Conservation (phyloP, 2,113 vertebrate genomes). For the Lipophrys pholis region DNA sequence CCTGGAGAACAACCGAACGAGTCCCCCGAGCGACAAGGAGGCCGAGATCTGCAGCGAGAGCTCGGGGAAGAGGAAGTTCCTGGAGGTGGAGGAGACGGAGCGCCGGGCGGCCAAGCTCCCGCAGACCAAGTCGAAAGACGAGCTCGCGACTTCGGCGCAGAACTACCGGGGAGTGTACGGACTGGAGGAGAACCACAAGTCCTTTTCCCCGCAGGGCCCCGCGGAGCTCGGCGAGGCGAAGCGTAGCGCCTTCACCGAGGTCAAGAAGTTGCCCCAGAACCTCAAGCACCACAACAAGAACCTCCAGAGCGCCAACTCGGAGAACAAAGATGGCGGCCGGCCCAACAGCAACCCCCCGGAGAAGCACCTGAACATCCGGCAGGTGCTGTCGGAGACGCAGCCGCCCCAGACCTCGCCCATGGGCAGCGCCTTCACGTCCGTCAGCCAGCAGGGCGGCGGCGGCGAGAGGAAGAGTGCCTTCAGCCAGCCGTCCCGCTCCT, state of each 20-base stretch:
- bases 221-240: conserved; percentile 86
- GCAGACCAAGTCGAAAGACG: conserved; percentile 86
- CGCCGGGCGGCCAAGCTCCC: conserved; percentile 50
- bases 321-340: conserved; percentile 82
- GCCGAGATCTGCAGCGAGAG: conserved; percentile 85
- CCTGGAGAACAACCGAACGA: conserved; percentile 88
- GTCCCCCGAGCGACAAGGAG: conserved; percentile 82
- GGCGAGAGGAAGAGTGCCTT: conserved; percentile 93
- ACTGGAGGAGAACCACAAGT: conserved; percentile 87
- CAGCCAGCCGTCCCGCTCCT: conserved; percentile 90
- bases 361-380: conserved; percentile 83
- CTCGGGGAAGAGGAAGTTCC: conserved; percentile 87
- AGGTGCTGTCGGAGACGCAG: conserved; percentile 86
- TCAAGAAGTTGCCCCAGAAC: conserved; percentile 87
- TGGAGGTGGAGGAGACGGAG: conserved; percentile 77
- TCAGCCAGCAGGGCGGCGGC: conserved; percentile 83
- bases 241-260: conserved; percentile 95
- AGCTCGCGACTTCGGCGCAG: conserved; percentile 90
- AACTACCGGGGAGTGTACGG: conserved; percentile 90
- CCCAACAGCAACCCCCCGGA: conserved; percentile 70
- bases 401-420: conserved; percentile 78
- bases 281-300: conserved; percentile 81
- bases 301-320: conserved; percentile 76
- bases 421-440: conserved; percentile 90
- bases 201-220: conserved; percentile 85